Base-by-base conservation (phyloP, 1,140 invertebrate genomes). In the Matsumurasca onukii region DNA sequence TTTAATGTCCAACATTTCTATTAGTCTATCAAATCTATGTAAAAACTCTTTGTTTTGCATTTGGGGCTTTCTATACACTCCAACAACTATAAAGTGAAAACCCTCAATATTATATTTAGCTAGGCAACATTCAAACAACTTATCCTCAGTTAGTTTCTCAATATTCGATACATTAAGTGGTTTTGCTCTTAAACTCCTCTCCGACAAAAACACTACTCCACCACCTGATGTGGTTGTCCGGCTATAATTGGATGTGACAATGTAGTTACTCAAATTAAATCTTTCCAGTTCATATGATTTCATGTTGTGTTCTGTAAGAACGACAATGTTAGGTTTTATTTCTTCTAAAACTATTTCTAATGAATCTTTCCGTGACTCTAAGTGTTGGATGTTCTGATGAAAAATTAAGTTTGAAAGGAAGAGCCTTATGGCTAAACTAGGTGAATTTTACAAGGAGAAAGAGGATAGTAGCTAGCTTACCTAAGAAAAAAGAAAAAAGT, bases 331-430 rank as follows among this genome's bases (percentile, higher is more conserved):
- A 45, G 39, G 39, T 45, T 45, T 45, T 45, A 45, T 45, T 45
- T 45, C 9, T 45, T 45, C 39, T n/a, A 45, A 45, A 45, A 45
- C 39, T 12, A 45, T 45, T 45, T 45, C 39, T 45, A 45, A 45
- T 45, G 39, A 45, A 12, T 45, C 39, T 45, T 45, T 45, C 9
- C n/a, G 39, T 12, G 39, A 45, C 9, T 45, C n/a, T 45, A 45
- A 45, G n/a, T 45, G 39, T n/a, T 45, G 39, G 39, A 45, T 45
- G n/a, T 45, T 45, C n/a, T 45, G 39, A n/a, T 45, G n/a, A 45
- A 45, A 45, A 45, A 45, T 45, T 45, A n/a, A 45, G n/a, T n/a
- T n/a, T n/a, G n/a, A n/a, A n/a, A n/a, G n/a, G n/a, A n/a, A n/a
- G n/a, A n/a, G n/a, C n/a, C n/a, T n/a, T n/a, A n/a, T n/a, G n/a